Conservation (phyloP, 2,888 invertebrate species). For the Eristalinus aeneus region DNA sequence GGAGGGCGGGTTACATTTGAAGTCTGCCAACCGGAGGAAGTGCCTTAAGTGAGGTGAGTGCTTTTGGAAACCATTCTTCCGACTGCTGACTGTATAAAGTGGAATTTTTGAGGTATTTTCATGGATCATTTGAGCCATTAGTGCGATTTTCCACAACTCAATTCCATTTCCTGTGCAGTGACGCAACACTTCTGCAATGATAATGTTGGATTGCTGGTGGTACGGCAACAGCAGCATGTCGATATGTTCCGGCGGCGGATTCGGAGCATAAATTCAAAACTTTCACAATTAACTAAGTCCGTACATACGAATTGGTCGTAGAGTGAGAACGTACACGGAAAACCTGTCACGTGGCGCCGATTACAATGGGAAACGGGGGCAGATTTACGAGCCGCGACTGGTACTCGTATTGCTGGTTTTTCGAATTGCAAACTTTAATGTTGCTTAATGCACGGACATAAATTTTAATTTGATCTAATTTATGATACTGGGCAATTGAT, state of each 20-base stretch:
- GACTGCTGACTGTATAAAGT: background rate
- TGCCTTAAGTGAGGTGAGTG: background rate
- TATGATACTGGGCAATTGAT: background rate
- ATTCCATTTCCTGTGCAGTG: background rate
- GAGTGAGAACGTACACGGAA: background rate
- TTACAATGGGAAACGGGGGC: background rate
- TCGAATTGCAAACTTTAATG: background rate
- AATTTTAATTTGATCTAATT: background rate
- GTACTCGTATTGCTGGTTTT: constrained; percentile 3
- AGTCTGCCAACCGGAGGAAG: background rate
- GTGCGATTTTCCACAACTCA: background rate
- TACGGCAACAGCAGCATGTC: background rate
- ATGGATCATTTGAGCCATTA: constrained; percentile 2
- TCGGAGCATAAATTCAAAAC: constrained; percentile 6
- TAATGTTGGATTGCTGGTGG: background rate
- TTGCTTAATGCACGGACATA: background rate
- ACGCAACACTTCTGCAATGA: background rate
- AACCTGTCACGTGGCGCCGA: constrained; percentile 1
- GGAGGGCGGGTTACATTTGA: background rate
- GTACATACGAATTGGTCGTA: background rate
- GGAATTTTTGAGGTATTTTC: background rate
- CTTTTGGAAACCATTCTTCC: background rate
- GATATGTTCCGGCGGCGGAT: background rate
- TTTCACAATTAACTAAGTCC: constrained; percentile 4
- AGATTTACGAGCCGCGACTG: constrained; percentile 27